Evolutionary conservation across 2,888 invertebrate genomes (phyloP).

Genomic region (Melipona beecheii): DNA sequence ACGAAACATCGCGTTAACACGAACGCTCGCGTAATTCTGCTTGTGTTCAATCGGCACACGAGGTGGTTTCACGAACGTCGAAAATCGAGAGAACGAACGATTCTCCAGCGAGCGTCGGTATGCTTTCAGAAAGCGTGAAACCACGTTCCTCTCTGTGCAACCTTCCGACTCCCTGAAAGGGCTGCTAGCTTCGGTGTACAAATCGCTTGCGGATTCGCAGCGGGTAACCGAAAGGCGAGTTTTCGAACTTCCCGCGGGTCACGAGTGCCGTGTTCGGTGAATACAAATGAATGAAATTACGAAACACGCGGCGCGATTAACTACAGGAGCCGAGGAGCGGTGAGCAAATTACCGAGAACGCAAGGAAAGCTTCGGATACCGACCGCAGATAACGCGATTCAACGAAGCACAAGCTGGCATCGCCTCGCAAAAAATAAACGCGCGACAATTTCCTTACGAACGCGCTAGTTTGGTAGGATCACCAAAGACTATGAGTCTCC

Average conservation of each 20-base stretch:
- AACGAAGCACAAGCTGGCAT: not conserved
- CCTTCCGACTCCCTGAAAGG: no score
- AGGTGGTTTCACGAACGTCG: not conserved
- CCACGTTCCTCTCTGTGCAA: not conserved
- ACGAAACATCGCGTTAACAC: not conserved
- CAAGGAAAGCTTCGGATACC: not conserved
- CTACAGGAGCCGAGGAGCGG: conserved; percentile 1
- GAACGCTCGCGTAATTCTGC: not conserved
- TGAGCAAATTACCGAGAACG: not conserved
- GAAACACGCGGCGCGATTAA: conserved; percentile 24
- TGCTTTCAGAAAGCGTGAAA: not conserved
- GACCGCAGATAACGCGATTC: not conserved
- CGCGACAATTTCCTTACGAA: no score
- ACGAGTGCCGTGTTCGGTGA: conserved; percentile 15
- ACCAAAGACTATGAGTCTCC: no score
- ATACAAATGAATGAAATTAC: conserved; percentile 42
- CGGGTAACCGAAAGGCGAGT: conserved; percentile 19
- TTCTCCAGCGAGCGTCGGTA: not conserved
- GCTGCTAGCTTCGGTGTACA: conserved; percentile 38
- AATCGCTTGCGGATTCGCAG: conserved; percentile 37
- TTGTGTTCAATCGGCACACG: not conserved
- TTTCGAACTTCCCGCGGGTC: conserved; percentile 32
- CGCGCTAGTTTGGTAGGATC: no score
- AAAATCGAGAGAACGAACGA: not conserved
- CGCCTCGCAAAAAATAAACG: no score